These are phyloP conservation scores for Cerastis rubricosa DNA, from an alignment of 2,888 invertebrate genomes.

Conservation along the genomic window DNA sequence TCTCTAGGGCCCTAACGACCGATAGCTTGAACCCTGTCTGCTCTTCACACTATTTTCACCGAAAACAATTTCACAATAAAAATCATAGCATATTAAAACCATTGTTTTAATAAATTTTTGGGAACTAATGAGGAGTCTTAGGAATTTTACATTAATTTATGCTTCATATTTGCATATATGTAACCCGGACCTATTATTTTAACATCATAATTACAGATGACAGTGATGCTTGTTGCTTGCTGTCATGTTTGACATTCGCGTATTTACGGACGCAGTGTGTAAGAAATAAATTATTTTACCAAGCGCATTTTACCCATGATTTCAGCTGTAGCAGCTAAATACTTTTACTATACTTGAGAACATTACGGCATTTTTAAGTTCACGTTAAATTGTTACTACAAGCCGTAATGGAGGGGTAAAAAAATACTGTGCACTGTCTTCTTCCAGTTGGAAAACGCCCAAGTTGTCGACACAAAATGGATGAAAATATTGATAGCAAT, in stretches of 20 bases:
- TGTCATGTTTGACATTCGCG: conserved; percentile 16
- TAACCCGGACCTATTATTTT: background rate
- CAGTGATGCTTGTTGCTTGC: background rate
- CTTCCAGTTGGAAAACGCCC: conserved; percentile 66
- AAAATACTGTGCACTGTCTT: conserved; percentile 37
- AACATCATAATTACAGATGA: background rate
- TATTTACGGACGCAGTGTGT: conserved; percentile 27
- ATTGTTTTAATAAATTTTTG: too few relatives aligned
- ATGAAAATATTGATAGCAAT: conserved; percentile 81
- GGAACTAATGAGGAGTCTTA: too few relatives aligned
- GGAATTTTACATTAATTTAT: background rate
- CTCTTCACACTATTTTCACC: too few relatives aligned
- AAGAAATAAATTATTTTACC: background rate
- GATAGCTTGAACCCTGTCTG: too few relatives aligned
- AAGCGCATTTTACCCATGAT: background rate
- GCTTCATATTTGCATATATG: background rate
- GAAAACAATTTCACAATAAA: too few relatives aligned
- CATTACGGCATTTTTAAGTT: background rate
- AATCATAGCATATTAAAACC: too few relatives aligned
- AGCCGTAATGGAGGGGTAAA: conserved; percentile 21
- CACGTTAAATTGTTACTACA: background rate
- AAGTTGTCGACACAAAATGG: conserved; percentile 71
- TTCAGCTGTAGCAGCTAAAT: background rate
- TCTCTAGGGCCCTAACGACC: too few relatives aligned
- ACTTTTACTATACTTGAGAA: background rate